These are phyloP conservation scores for Arizona elegans DNA, from an alignment of 2,113 vertebrate species.

Conservation along the genomic window DNA sequence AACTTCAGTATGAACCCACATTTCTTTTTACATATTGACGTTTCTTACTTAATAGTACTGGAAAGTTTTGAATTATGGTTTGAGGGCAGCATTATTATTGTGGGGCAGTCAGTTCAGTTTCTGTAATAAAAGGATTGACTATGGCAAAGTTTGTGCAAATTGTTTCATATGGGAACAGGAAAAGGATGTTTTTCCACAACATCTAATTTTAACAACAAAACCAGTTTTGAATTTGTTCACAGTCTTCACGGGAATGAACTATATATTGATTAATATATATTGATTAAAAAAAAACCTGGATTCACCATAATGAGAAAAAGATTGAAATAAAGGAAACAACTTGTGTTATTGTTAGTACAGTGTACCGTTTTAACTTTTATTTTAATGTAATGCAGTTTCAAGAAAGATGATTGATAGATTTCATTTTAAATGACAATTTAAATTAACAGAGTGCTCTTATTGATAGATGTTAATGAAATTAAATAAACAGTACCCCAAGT, in stretches of 20 bases:
- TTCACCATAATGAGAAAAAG: constrained; percentile 20
- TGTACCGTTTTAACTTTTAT: constrained; percentile 4
- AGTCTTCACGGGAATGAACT: constrained; percentile 38
- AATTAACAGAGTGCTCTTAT: neutral
- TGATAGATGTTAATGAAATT: neutral
- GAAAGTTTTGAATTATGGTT: constrained; percentile 5
- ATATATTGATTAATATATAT: neutral
- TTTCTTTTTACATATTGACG: neutral
- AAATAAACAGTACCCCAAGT: neutral
- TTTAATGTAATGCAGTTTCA: constrained; percentile 32
- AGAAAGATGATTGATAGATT: constrained; percentile 28
- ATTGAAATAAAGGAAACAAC: neutral
- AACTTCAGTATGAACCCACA: neutral
- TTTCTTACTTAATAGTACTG: neutral
- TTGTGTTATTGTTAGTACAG: constrained; percentile 1
- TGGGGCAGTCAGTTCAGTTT: constrained; percentile 5
- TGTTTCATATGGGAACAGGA: constrained; percentile 37
- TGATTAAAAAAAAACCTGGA: constrained; percentile 40
- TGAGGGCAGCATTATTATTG: constrained; percentile 1
- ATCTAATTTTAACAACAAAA: constrained; percentile 1
- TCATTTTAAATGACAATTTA: constrained; percentile 36
- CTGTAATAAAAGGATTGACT: constrained; percentile 4
- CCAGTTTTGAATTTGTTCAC: constrained; percentile 32
- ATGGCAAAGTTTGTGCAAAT: neutral
- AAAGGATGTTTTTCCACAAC: constrained; percentile 27